Base-by-base conservation (phyloP, 2,888 invertebrate species). In the Leptodirus hochenwartii region DNA sequence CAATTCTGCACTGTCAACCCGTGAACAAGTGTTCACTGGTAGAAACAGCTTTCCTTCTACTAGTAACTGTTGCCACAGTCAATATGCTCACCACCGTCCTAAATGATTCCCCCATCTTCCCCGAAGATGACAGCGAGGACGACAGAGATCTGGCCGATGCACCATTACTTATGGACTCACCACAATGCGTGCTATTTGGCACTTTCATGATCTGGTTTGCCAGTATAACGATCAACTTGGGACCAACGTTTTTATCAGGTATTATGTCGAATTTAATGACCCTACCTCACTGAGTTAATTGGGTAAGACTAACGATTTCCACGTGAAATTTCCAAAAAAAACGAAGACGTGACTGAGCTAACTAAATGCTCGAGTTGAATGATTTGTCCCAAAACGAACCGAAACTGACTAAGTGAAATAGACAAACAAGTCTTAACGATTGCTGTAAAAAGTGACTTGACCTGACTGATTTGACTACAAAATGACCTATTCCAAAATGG, bases 151-250 rank as follows among this genome's bases (percentile, higher is more conserved):
- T 71, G 41, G 65, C 73, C 34, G 44, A 50, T 12, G 72, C 70
- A 2, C 77, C 79, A 5, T 59, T 80, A 41, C 64, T 81, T 38
- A 77, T 80, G 76, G 82, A 82, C 54, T 80, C 79, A 35, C 82
- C 82, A 3, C 76, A 82, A 66, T 88, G 88, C 56, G 82, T 87
- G 37, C 65, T 84, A 27, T 88, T 88, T 56, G 87, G 87, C 37
- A 74, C 84, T 30, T 81, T 82, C 56, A 87, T 87, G 75, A 85
- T 87, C 49, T 88, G 87, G 87, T 87, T 88, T 58, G 81, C 84
- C 30, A 80, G 80, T 39, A 77, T 87, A 50, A 81, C 85, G 29
- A 80, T 87, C 53, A 85, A 88, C 59, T 67, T 88, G 43, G 87
- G 87, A 15, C 84, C 84, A 16, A 82, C 82, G 17, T 81, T 84